Evolutionary conservation across 2,113 vertebrate species (phyloP).

Genomic region (Numida meleagris): DNA sequence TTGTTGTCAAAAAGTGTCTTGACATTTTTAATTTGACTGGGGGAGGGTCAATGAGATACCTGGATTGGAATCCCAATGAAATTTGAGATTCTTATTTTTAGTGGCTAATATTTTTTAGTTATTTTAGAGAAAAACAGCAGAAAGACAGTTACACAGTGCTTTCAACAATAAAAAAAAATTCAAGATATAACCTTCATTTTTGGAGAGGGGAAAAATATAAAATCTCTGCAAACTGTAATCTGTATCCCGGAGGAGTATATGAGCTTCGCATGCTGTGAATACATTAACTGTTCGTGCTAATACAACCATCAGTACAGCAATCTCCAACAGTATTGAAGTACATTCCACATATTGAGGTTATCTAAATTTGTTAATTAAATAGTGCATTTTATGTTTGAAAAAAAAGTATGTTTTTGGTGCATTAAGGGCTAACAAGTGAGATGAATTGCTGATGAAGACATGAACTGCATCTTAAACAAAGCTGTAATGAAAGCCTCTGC

Average conservation of each 20-base stretch:
- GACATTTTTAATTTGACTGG: not conserved
- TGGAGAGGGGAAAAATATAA: not conserved
- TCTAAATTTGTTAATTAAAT: conserved; percentile 70
- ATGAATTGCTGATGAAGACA: not conserved
- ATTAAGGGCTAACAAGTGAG: conserved; percentile 31
- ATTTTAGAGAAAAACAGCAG: not conserved
- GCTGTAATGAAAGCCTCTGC: conserved; percentile 6
- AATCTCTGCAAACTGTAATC: not conserved
- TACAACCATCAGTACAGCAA: not conserved
- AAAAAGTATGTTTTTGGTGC: conserved; percentile 3
- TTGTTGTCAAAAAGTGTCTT: not conserved
- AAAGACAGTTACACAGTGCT: not conserved
- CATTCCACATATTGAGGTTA: conserved; percentile 33
- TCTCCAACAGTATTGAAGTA: conserved; percentile 23
- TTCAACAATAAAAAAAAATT: not conserved
- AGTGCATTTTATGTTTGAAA: conserved; percentile 26
- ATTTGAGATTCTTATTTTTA: not conserved
- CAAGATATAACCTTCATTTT: not conserved
- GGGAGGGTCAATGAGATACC: not conserved
- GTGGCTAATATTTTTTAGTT: not conserved
- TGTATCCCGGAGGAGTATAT: not conserved
- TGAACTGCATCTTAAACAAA: not conserved
- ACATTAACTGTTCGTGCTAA: not conserved
- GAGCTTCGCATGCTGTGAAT: not conserved
- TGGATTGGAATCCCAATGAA: not conserved